These are phyloP conservation scores for Megaleporinus macrocephalus DNA, from an alignment of 2,113 vertebrate species.

Conservation along the genomic window DNA sequence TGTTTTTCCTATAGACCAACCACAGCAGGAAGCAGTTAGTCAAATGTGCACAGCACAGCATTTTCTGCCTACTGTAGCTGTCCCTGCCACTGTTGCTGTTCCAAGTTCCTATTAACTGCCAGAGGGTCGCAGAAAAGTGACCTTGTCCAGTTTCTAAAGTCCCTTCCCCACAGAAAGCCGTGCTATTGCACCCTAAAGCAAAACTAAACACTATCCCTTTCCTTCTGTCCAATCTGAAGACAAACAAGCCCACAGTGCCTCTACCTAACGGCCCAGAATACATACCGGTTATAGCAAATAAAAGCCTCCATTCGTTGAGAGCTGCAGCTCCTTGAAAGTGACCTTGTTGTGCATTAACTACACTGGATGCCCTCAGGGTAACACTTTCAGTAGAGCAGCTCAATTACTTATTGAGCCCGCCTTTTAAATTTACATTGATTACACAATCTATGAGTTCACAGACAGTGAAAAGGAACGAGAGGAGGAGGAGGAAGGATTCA, in stretches of 20 bases:
- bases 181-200: conserved; percentile 11
- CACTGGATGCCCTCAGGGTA: conserved; percentile 38
- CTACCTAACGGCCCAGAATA: conserved; percentile 17
- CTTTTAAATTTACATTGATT: conserved; percentile 62
- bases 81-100: no score
- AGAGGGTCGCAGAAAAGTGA: background rate
- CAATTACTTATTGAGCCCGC: conserved; percentile 59
- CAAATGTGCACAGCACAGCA: no score
- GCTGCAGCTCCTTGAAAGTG: conserved; percentile 49
- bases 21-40: no score
- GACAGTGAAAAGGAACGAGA: conserved; percentile 25
- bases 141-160: background rate
- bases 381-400: conserved; percentile 40
- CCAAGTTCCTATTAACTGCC: no score
- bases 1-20: no score
- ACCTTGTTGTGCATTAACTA: conserved; percentile 64
- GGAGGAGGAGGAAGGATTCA: conserved; percentile 29
- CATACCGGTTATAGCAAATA: conserved; percentile 17
- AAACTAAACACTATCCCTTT: conserved; percentile 1
- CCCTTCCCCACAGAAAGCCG: background rate
- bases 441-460: conserved; percentile 52
- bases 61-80: no score
- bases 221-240: conserved; percentile 11
- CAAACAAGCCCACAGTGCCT: conserved; percentile 14
- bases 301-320: conserved; percentile 2